Conservation (phyloP, 2,797 vertebrate genomes). For the Peromyscus attwateri region DNA sequence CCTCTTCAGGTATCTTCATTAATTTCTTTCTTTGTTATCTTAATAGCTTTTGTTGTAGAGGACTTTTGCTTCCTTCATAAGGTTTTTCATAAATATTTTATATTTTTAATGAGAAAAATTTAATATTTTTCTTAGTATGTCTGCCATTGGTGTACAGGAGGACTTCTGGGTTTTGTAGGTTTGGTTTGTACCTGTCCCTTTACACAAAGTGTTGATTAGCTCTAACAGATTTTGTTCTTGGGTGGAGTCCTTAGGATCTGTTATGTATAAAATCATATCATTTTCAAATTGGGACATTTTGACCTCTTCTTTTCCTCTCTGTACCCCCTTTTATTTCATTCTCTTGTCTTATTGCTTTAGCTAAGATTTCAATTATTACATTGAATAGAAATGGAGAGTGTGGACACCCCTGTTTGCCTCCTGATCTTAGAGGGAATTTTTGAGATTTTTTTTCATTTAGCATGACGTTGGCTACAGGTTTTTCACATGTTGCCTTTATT, state of each 20-base stretch:
- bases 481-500: background rate
- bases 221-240: background rate
- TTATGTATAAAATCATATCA: background rate
- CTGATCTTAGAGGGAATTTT: background rate
- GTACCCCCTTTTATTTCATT: background rate
- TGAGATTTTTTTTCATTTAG: background rate
- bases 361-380: background rate
- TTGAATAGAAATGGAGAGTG: no score
- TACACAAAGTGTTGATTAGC: background rate
- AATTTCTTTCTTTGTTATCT: background rate
- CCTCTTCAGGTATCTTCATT: background rate
- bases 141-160: background rate
- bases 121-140: background rate
- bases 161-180: background rate
- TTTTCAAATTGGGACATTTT: background rate
- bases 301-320: background rate
- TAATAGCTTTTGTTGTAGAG: background rate
- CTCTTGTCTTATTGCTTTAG: background rate
- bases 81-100: background rate
- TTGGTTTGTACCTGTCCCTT: background rate
- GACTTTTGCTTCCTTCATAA: background rate
- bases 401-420: background rate
- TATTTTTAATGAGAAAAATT: background rate
- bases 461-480: background rate
- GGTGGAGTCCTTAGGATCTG: background rate